These are phyloP conservation scores for Poeciliopsis occidentalis DNA, from an alignment of 2,113 vertebrate species.

Conservation along the genomic window DNA sequence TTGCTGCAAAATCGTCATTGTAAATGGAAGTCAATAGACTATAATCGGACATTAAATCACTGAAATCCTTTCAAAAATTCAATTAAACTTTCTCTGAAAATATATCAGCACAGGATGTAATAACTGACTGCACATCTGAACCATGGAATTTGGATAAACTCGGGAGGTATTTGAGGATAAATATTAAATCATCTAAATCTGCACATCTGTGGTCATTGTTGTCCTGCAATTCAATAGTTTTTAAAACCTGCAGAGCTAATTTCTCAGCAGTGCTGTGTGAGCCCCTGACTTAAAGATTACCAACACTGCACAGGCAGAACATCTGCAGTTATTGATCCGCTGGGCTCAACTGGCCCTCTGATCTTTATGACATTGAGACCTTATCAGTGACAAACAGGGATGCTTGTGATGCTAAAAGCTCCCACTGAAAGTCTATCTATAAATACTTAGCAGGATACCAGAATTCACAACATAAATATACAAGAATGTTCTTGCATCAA, in stretches of 20 bases:
- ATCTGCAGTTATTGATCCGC: slow-evolving; percentile 76
- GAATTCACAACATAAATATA: slow-evolving; percentile 28
- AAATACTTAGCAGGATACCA: slow-evolving; percentile 23
- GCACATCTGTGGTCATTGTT: slow-evolving; percentile 44
- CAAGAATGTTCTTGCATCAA: not conserved
- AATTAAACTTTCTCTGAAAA: slow-evolving; percentile 1
- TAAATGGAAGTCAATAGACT: slow-evolving; percentile 3
- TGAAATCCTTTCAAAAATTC: slow-evolving; percentile 19
- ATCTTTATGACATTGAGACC: slow-evolving; percentile 72
- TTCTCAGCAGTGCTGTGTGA: slow-evolving; percentile 64
- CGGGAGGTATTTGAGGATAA: not conserved
- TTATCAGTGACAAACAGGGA: slow-evolving; percentile 79
- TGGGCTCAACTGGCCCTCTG: slow-evolving; percentile 66
- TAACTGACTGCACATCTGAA: not conserved
- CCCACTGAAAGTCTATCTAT: slow-evolving; percentile 41
- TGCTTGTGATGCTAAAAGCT: slow-evolving; percentile 51
- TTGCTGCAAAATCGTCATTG: slow-evolving; percentile 5
- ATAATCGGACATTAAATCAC: slow-evolving; percentile 28
- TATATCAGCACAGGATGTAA: not conserved
- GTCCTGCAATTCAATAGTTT: slow-evolving; percentile 60
- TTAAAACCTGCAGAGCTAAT: slow-evolving; percentile 62
- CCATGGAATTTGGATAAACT: not conserved
- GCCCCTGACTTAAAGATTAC: slow-evolving; percentile 55
- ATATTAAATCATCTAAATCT: slow-evolving; percentile 37
- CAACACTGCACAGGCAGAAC: slow-evolving; percentile 55